Percentiles rank a stretch among this genome's conserved stretches.
Conservation (phyloP, 2,797 vertebrate species). For the Falco rusticolus region DNA sequence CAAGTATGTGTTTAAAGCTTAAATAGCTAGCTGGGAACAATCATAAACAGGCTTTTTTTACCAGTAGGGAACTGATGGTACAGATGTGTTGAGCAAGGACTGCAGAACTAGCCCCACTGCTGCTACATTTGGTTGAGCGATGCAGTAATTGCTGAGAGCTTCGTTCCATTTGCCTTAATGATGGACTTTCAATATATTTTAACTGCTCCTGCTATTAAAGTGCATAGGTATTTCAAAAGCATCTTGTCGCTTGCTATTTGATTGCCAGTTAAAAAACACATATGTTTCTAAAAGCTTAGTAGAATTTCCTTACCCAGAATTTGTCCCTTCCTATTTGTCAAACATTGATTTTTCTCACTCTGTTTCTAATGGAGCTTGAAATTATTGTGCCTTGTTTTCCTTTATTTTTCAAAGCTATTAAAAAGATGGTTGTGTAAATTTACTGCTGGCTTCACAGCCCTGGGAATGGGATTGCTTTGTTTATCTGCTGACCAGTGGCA, state of each 20-base stretch:
- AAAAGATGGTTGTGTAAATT: conserved; percentile 42
- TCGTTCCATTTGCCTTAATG: not conserved
- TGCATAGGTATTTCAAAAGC: not conserved
- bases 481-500: conserved; percentile 40
- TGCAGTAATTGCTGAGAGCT: not conserved
- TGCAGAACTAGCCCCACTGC: not conserved
- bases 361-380: conserved; percentile 54
- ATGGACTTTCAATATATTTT: not conserved
- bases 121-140: not conserved
- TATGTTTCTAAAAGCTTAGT: not conserved
- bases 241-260: not conserved
- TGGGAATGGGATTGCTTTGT: conserved; percentile 20
- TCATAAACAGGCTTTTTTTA: not conserved
- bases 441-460: conserved; percentile 12
- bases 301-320: not conserved
- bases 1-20: not conserved
- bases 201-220: not conserved
- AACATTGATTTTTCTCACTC: conserved; percentile 21
- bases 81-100: not conserved
- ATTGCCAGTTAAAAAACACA: not conserved
- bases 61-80: not conserved
- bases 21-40: not conserved
- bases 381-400: conserved; percentile 1
- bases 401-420: conserved; percentile 33
- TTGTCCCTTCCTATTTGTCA: conserved; percentile 35